Evolutionary conservation across 2,113 vertebrate genomes (phyloP).

Genomic region (Dolichotis patagonum): DNA sequence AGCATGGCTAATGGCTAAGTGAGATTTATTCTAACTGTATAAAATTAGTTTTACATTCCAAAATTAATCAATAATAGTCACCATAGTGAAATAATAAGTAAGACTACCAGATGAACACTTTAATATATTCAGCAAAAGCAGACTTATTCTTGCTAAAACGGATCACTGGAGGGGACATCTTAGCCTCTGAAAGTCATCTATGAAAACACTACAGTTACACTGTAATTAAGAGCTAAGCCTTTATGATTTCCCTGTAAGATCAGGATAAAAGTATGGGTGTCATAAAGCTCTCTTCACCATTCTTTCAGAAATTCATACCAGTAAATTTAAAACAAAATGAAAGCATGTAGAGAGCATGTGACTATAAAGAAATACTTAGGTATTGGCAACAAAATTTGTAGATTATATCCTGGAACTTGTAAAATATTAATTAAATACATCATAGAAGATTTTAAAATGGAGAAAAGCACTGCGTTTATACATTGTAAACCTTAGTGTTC

Average conservation of each 20-base stretch:
- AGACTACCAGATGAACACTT: neutral
- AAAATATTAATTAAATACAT: neutral
- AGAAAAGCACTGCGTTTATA: neutral
- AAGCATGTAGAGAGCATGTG: neutral
- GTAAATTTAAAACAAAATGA: neutral
- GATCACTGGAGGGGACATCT: neutral
- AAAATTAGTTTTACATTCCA: neutral
- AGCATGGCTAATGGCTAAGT: neutral
- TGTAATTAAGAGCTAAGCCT: neutral
- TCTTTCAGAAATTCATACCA: neutral
- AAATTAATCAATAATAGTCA: neutral
- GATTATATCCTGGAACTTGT: neutral
- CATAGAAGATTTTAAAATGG: neutral
- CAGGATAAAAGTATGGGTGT: neutral
- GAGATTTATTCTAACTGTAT: neutral
- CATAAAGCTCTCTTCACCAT: neutral
- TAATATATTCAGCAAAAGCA: neutral
- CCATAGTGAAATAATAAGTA: neutral
- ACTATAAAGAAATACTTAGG: neutral
- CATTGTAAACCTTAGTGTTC: neutral
- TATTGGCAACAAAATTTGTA: neutral
- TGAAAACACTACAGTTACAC: neutral
- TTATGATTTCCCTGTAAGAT: neutral
- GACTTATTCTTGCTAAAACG: neutral
- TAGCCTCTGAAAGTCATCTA: neutral